Evolutionary conservation across 1,140 invertebrate genomes (phyloP).

Genomic region (Drosophila sturtevanti): DNA sequence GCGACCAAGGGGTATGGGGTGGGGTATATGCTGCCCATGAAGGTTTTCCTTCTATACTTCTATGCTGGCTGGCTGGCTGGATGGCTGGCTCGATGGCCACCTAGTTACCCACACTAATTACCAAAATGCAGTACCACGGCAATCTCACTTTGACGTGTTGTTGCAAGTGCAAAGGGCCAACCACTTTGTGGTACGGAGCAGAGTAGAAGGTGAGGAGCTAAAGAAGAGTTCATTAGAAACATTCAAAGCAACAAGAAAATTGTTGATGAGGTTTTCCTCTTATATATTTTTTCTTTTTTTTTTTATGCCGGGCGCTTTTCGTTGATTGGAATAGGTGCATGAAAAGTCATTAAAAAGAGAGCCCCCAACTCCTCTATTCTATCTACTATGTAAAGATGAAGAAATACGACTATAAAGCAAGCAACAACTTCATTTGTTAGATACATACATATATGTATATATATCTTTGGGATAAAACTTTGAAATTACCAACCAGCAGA

Average conservation of each 20-base stretch:
- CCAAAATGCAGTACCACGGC: slow-evolving; percentile 48
- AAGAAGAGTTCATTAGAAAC: slow-evolving; percentile 50
- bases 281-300: neutral
- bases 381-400: neutral
- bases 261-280: slow-evolving; percentile 6
- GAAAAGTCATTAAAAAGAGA: slow-evolving; percentile 14
- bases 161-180: slow-evolving; percentile 35
- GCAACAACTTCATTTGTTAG: neutral
- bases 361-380: neutral
- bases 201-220: neutral
- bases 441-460: neutral
- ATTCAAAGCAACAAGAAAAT: slow-evolving; percentile 16
- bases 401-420: neutral
- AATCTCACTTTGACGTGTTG: slow-evolving; percentile 34
- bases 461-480: too few species aligned
- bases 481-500: too few species aligned
- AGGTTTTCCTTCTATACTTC: neutral
- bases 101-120: slow-evolving; percentile 62
- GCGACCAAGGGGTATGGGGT: neutral
- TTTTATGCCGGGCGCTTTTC: neutral
- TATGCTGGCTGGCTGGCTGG: too few species aligned
- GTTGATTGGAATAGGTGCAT: slow-evolving; percentile 13
- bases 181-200: too few species aligned
- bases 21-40: neutral
- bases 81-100: too few species aligned